Base-by-base conservation (phyloP, 64 coral and sea anemone species). In the Orbicella faveolata region DNA sequence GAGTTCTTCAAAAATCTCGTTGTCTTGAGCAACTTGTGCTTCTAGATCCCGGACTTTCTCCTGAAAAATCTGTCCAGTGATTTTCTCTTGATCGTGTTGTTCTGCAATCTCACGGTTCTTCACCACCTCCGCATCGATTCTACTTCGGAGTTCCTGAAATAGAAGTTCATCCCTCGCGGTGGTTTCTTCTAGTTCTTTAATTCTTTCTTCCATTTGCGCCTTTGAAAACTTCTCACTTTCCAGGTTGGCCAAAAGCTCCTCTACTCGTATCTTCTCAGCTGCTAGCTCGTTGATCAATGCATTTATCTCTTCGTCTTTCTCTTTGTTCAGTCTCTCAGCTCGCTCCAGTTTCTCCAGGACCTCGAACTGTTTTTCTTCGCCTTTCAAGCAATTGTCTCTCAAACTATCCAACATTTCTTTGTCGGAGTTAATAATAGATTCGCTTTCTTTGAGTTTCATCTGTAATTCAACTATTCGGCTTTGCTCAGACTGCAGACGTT, bases 231-330 rank as follows among this genome's bases (percentile, higher is more conserved):
- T 78, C 21, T 92, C 90, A 36, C 30, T 59, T 17, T 87, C 90
- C 19, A 92, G 35, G 17, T 92, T 66, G 4, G 62, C 76, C 53
- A 87, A n/a, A 68, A 80, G 62, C 6, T 80, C 77, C 74, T 92
- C 90, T 10, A 73, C 78, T 20, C 78, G 75, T 12, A 70, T 80
- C 66, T 75, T 88, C 37, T 92, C 90, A 19, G 62, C 30, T 61
- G 74, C 90, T 25, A 92, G 63, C 65, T 92, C 83, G 77, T n/a
- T 79, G 34, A 92, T 30, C n/a, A 92, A 36, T 6, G 61, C 18
- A 33, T 51, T 74, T 10, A 92, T 87, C 75, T 87, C 90, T 92
- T 94, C 95, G 15, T 97, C 92, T 48, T 94, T 94, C 34, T 97
- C 88, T 61, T 59, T 89, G 18, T 61, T 90, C 9, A 74, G 79